Conservation (phyloP, 92 coral and sea anemone genomes). For the Palythoa grandiflora region DNA sequence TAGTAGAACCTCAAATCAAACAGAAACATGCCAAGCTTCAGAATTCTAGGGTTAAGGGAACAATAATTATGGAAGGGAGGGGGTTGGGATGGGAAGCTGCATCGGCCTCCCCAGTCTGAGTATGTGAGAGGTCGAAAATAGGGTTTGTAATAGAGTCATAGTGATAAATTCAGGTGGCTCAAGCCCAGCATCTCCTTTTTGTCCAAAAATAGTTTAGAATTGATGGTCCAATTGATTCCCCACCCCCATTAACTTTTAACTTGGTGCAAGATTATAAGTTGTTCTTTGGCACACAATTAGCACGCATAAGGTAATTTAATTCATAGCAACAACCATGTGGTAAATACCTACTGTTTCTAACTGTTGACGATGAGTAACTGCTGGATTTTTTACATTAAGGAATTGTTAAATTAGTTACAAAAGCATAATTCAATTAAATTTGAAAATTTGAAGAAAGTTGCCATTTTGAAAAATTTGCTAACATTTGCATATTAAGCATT, state of each 20-base stretch:
- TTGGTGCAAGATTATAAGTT: conserved; percentile 10
- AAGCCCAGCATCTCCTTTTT: too few relatives aligned
- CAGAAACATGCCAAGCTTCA: neutral
- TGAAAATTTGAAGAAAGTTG: neutral
- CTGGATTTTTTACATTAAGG: conserved; percentile 18
- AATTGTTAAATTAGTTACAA: neutral
- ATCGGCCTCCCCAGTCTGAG: too few relatives aligned
- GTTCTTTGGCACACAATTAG: conserved; percentile 28
- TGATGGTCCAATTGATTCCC: neutral
- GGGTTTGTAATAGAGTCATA: too few relatives aligned
- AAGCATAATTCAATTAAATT: conserved; percentile 1
- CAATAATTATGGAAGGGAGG: too few relatives aligned
- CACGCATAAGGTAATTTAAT: neutral
- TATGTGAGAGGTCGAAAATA: too few relatives aligned
- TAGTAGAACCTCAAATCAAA: neutral
- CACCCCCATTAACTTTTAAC: neutral
- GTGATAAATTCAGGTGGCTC: too few relatives aligned
- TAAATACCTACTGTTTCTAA: conserved; percentile 15
- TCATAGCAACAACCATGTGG: conserved; percentile 8
- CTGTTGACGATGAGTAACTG: conserved; percentile 15
- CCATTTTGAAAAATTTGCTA: conserved; percentile 17
- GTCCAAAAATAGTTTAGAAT: neutral
- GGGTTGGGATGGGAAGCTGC: too few relatives aligned
- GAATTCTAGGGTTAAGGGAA: neutral
- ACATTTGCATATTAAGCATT: conserved; percentile 20